Percentiles rank a stretch among this genome's conserved stretches.
Evolutionary conservation across 2,888 invertebrate genomes (phyloP).

Genomic region (Lepas anatifera): DNA sequence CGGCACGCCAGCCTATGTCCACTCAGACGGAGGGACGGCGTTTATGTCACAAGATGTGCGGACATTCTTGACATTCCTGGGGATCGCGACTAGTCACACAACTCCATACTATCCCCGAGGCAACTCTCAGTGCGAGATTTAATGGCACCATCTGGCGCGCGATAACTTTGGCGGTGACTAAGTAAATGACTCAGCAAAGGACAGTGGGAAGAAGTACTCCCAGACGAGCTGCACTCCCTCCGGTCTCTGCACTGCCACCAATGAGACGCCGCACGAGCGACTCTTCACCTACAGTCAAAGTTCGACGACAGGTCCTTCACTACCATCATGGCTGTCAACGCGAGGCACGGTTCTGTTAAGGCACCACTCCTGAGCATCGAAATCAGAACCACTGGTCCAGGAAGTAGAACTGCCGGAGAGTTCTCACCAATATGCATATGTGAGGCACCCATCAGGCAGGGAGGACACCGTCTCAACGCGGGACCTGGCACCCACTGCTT

Average conservation of each 20-base stretch:
- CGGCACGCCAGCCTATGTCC: slow-evolving; percentile 22
- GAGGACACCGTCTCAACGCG: background rate
- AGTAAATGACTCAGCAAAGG: slow-evolving; percentile 8
- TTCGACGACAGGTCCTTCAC: background rate
- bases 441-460: background rate
- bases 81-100: slow-evolving; percentile 23
- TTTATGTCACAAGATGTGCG: slow-evolving; percentile 25
- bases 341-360: no score
- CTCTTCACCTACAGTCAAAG: background rate
- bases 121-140: slow-evolving; percentile 22
- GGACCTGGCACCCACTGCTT: background rate
- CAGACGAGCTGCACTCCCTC: slow-evolving; percentile 23
- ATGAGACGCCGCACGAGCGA: slow-evolving; percentile 15
- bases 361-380: no score
- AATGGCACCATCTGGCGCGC: slow-evolving; percentile 25
- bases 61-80: slow-evolving; percentile 16
- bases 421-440: background rate
- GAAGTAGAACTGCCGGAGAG: background rate
- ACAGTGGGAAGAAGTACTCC: slow-evolving; percentile 19
- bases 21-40: slow-evolving; percentile 25
- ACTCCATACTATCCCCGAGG: slow-evolving; percentile 23
- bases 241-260: slow-evolving; percentile 17
- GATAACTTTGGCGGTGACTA: slow-evolving; percentile 16
- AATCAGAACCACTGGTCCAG: background rate
- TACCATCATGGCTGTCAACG: background rate